Evolutionary conservation across 1,140 invertebrate genomes (phyloP), one percentile per base, ranked within the genome.

Genomic region (Paracyclopina nana): DNA sequence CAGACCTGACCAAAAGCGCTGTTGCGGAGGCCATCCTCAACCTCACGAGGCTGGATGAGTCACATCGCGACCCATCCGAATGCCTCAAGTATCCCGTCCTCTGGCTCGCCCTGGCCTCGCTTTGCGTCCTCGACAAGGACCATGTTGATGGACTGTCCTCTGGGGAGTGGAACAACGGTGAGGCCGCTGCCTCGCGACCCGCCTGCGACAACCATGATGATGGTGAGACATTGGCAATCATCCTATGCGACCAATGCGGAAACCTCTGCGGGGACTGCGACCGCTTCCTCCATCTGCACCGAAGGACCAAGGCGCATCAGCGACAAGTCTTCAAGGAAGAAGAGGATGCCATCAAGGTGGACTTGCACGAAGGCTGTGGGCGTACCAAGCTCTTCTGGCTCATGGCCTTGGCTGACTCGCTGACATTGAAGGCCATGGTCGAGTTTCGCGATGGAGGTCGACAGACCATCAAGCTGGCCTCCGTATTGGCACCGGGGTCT

Each of bases 181-280:
- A 62, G 43, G 62, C 67, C 58, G 51, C 53, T 55, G 45, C 57
- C 6, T 60, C 63, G 22, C 60, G 79, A 74, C 79, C 80, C 5
- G 78, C 79, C 26, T 98, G 92, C 67, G 79, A 74, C 44, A 98
- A 98, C 65, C 92, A 98, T 62, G 92, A 98, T 62, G 92, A 98
- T 62, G 84, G 85, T 1, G 78, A 86, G 60, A 98, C 91, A 0
- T 71, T 77, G 1, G 91, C 91, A 1, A 83, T 94, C 34, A 86
- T 97, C 41, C 79, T 70, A 51, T 98, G 92, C 63, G 79, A 77
- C 51, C 70, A 74, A 6, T 98, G 92, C 62, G 86, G 85, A 3
- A 83, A 88, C 56, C 68, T 95, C 11, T 98, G 92, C 64, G 78
- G 80, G 1, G 92, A 96, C 60, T 98, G 92, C 65, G 91, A 96